These are phyloP conservation scores for Rhinoptilus africanus DNA, from an alignment of 2,113 vertebrate genomes.

Conservation along the genomic window DNA sequence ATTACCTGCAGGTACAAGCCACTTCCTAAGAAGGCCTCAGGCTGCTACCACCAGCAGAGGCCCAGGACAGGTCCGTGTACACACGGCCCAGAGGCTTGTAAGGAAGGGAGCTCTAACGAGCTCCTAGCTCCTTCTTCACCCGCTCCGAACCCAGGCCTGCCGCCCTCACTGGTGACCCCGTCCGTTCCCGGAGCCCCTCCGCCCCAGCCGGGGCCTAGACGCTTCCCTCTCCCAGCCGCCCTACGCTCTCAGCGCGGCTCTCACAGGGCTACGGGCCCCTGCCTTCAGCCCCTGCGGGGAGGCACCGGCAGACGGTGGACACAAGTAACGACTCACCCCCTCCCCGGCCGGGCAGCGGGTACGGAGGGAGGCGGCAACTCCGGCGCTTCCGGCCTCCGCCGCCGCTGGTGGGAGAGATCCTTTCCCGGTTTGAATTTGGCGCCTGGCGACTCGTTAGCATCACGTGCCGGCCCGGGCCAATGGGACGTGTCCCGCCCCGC, in stretches of 20 bases:
- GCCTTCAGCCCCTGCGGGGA: accelerated
- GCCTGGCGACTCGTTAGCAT: slow-evolving; percentile 67
- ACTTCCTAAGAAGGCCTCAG: neutral
- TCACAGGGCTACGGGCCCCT: accelerated
- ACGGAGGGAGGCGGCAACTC: neutral
- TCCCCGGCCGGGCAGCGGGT: neutral
- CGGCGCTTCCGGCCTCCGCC: neutral
- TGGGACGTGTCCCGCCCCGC: neutral
- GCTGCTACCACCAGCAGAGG: accelerated
- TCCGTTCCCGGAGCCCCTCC: neutral
- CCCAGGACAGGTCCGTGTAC: accelerated
- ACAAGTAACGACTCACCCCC: neutral
- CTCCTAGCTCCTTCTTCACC: neutral
- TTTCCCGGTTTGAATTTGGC: slow-evolving; percentile 92
- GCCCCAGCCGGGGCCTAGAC: neutral
- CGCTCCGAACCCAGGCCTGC: neutral
- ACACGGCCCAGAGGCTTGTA: accelerated
- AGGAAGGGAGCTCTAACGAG: accelerated
- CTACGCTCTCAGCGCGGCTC: accelerated
- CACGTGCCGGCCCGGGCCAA: slow-evolving; percentile 67
- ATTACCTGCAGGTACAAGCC: accelerated
- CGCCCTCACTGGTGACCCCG: neutral
- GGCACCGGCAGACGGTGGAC: no score
- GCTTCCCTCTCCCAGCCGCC: neutral
- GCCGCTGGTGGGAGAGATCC: neutral